A percentile compares a stretch with the other conserved stretches of the same genome.
phyloP scores from a whole-genome alignment of 2,797 vertebrate species.

The Ceyx erithaca region DNA sequence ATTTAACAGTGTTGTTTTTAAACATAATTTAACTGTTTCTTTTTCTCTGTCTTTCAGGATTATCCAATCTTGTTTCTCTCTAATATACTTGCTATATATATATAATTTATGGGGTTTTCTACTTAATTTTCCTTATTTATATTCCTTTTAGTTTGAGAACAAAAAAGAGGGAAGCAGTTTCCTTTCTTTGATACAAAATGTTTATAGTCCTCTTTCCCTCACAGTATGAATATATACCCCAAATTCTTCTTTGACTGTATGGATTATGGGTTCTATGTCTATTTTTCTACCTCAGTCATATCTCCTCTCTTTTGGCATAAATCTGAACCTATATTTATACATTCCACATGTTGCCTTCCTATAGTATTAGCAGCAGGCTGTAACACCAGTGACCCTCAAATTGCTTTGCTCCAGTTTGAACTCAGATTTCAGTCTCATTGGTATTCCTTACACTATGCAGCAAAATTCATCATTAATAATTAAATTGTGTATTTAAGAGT shows the following conservation, averaged over 20 bases:
- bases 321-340: constrained; percentile 48
- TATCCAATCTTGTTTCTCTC: neutral
- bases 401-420: constrained; percentile 35
- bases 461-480: constrained; percentile 33
- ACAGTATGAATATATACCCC: neutral
- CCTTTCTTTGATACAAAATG: neutral
- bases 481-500: neutral
- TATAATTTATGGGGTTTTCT: neutral
- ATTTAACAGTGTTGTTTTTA: neutral
- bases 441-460: neutral
- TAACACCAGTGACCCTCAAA: constrained; percentile 48
- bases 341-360: constrained; percentile 44
- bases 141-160: neutral
- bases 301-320: neutral
- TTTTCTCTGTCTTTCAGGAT: neutral
- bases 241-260: neutral
- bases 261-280: neutral
- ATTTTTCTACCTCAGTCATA: neutral
- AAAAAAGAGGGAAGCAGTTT: neutral
- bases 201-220: neutral
- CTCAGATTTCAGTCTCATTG: constrained; percentile 14
- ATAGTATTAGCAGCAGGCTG: constrained; percentile 35
- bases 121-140: neutral
- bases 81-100: neutral
- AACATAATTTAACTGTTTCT: too few species aligned